Percentiles rank a stretch among this genome's conserved stretches.
These are phyloP conservation scores for Gadus chalcogrammus DNA, from an alignment of 2,113 vertebrate species.

Conservation along the genomic window DNA sequence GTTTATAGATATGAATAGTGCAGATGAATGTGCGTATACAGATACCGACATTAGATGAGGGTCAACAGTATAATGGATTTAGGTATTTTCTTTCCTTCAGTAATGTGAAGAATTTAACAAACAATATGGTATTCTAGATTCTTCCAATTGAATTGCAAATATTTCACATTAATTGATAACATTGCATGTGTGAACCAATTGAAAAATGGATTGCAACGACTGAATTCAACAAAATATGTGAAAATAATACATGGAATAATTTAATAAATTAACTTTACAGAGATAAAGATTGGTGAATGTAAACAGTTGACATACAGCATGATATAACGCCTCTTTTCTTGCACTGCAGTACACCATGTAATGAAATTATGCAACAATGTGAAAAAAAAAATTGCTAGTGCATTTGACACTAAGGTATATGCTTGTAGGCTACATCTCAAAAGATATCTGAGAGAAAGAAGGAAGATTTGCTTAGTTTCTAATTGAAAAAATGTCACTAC, in stretches of 20 bases:
- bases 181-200: not conserved
- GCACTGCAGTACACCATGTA: slow-evolving; percentile 34
- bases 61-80: too few relatives aligned
- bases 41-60: too few relatives aligned
- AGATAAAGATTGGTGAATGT: slow-evolving; percentile 33
- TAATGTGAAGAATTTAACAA: too few relatives aligned
- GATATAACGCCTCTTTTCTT: slow-evolving; percentile 37
- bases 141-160: too few relatives aligned
- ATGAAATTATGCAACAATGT: slow-evolving; percentile 3
- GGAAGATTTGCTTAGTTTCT: slow-evolving; percentile 23
- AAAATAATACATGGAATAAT: slow-evolving; percentile 59
- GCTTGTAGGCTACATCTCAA: slow-evolving; percentile 14
- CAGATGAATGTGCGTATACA: too few relatives aligned
- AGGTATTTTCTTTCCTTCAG: too few relatives aligned
- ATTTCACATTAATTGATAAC: too few relatives aligned
- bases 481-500: slow-evolving; percentile 31
- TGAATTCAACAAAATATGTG: slow-evolving; percentile 5
- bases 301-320: slow-evolving; percentile 60
- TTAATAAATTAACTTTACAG: slow-evolving; percentile 65
- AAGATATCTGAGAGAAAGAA: slow-evolving; percentile 30
- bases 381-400: slow-evolving; percentile 32
- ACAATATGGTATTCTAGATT: too few relatives aligned
- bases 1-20: too few relatives aligned
- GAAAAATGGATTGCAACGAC: not conserved
- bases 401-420: slow-evolving; percentile 43